phyloP scores from a whole-genome alignment of 2,888 invertebrate genomes.

The Macroteleia sp. region DNA sequence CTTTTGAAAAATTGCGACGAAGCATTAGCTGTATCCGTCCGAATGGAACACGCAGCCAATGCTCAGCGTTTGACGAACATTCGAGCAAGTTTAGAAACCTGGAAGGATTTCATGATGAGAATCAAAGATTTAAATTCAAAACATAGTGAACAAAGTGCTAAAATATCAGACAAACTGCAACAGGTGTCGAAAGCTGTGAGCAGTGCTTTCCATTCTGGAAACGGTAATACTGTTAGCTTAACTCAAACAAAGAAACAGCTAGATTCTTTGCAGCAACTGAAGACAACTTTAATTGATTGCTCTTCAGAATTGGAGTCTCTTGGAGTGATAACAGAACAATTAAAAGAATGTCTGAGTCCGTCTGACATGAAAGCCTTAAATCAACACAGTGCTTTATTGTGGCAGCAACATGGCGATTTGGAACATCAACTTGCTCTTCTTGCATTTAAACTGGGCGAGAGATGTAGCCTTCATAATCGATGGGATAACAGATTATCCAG shows the following conservation, averaged over 20 bases:
- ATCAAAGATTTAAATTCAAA: slow-evolving; percentile 87
- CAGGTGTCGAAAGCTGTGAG: slow-evolving; percentile 87
- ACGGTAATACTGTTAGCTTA: slow-evolving; percentile 85
- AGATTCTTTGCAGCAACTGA: slow-evolving; percentile 87
- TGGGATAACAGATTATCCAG: slow-evolving; percentile 88
- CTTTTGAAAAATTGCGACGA: slow-evolving; percentile 90
- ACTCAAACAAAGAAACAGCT: slow-evolving; percentile 88
- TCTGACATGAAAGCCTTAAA: slow-evolving; percentile 92
- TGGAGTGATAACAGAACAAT: slow-evolving; percentile 90
- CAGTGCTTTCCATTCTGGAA: slow-evolving; percentile 85
- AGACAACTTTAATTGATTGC: slow-evolving; percentile 86
- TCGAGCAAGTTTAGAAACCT: slow-evolving; percentile 91
- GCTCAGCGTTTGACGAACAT: slow-evolving; percentile 91
- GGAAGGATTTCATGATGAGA: slow-evolving; percentile 90
- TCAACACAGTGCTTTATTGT: slow-evolving; percentile 90
- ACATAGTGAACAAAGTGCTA: slow-evolving; percentile 87
- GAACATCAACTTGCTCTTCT: slow-evolving; percentile 91
- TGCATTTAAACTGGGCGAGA: slow-evolving; percentile 90
- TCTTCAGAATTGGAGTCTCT: slow-evolving; percentile 89
- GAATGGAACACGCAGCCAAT: slow-evolving; percentile 92
- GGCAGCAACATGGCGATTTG: slow-evolving; percentile 92
- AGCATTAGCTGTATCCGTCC: slow-evolving; percentile 90
- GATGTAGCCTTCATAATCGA: slow-evolving; percentile 88
- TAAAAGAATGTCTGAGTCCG: slow-evolving; percentile 93
- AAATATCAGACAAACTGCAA: slow-evolving; percentile 87